Evolutionary conservation across 2,888 invertebrate species (phyloP).

Genomic region (Lycocerus yunnanus): DNA sequence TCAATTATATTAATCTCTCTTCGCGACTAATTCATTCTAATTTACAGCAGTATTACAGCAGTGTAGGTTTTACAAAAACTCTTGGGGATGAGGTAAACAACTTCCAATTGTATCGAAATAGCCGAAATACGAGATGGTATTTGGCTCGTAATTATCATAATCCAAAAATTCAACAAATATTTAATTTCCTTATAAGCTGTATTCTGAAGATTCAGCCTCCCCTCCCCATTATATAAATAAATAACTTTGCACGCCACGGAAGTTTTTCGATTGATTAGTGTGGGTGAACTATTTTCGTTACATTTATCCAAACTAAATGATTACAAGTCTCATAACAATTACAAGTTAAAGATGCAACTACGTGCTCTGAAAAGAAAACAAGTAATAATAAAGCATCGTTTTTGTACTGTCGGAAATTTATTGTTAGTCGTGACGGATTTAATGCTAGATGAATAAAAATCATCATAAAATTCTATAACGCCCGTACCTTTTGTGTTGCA

Average conservation of each 20-base stretch:
- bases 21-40: too few species aligned
- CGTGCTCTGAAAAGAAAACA: constrained; percentile 15
- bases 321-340: background rate
- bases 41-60: too few species aligned
- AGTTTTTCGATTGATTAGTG: background rate
- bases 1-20: too few species aligned
- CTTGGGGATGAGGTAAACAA: too few species aligned
- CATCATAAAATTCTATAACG: constrained; percentile 25
- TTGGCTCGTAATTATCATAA: too few species aligned
- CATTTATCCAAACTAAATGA: background rate
- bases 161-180: too few species aligned
- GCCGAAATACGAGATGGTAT: too few species aligned
- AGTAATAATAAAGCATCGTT: constrained; percentile 18
- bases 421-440: constrained; percentile 26
- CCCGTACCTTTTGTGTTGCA: constrained; percentile 24
- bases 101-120: too few species aligned
- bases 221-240: background rate
- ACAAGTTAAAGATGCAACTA: constrained; percentile 10
- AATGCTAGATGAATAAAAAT: constrained; percentile 27
- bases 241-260: background rate
- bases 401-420: constrained; percentile 24
- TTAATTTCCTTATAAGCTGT: too few species aligned
- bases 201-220: too few species aligned
- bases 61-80: too few species aligned
- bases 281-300: background rate